Evolutionary conservation across 1,140 invertebrate genomes (phyloP), one percentile per base, ranked within the genome.

Genomic region (Ganaspis sp.): DNA sequence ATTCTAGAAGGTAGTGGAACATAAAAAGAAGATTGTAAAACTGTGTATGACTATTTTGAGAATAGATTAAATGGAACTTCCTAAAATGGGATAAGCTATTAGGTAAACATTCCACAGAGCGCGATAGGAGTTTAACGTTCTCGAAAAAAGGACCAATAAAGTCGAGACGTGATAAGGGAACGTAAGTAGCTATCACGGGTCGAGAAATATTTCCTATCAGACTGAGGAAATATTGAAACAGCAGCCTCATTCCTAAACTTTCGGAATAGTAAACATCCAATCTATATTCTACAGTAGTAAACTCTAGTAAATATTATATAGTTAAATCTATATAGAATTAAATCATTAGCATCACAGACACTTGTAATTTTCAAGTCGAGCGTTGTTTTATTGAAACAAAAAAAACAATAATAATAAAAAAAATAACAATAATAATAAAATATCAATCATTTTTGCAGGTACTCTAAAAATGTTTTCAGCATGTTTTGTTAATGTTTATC

Each of bases 141-240:
- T 29, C 38, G 12, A 49, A 49, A 64, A 64, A 64, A 64, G 58
- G 58, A n/a, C 11, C 58, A 64, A 64, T 64, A 64, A 64, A 64
- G 58, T 64, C 15, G 15, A 29, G 58, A 64, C 58, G 26, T 64
- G 58, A 64, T 64, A 64, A 64, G 58, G 15, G 26, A 15, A 11
- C 26, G 29, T 64, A 64, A 64, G 58, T 29, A 8, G 23, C 4
- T 64, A 64, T 64, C 58, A 64, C n/a, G 58, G 58, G 58, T 15
- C 58, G 58, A 64, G 58, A 29, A 64, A 29, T 26, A 0, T 34
- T 64, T 64, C 26, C 23, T 29, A 34, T 64, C 58, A 26, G 23
- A 29, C 58, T 64, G 23, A 29, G 12, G 23, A 29, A 29, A 64
- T 64, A 64, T 64, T 64, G 11, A 64, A 12, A 64, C 15, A 29